A percentile compares a stretch with the other conserved stretches of the same genome.
Conservation (phyloP, 1,140 invertebrate species). For the Cotesia typhae region DNA sequence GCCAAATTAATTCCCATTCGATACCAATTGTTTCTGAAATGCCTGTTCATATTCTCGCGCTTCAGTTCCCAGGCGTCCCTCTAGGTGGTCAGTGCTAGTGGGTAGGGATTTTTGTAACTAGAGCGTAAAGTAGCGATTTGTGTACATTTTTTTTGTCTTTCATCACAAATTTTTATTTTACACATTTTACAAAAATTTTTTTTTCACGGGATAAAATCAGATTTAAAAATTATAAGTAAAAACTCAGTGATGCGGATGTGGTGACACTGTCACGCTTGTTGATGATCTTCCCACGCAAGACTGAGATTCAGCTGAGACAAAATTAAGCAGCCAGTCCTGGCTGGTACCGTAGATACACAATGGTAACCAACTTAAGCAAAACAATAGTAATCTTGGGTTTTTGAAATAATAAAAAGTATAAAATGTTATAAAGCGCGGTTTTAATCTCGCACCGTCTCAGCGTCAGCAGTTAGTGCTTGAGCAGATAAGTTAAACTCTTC, state of each 20-base stretch:
- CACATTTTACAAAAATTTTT: too few species aligned
- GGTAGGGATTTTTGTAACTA: background rate
- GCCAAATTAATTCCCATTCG: background rate
- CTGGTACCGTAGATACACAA: slow-evolving; percentile 43
- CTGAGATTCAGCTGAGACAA: background rate
- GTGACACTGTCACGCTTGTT: too few species aligned
- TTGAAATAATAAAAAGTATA: slow-evolving; percentile 28
- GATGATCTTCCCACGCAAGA: too few species aligned
- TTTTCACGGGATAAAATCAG: too few species aligned
- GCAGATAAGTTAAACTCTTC: slow-evolving; percentile 22
- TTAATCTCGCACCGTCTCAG: slow-evolving; percentile 26
- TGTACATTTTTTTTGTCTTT: too few species aligned
- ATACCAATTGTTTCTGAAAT: background rate
- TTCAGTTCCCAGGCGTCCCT: too few species aligned
- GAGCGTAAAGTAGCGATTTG: background rate
- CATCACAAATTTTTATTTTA: too few species aligned
- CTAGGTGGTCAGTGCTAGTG: background rate
- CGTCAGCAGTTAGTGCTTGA: background rate
- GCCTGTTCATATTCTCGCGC: too few species aligned
- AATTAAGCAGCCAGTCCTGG: slow-evolving; percentile 40
- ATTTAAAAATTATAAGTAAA: background rate
- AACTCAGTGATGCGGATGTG: background rate
- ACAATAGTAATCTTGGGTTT: slow-evolving; percentile 46
- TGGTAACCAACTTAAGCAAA: slow-evolving; percentile 43
- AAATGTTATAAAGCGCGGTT: slow-evolving; percentile 43